Base-by-base conservation (phyloP, 2,888 invertebrate genomes). In the Sphaeridia pumilis region DNA sequence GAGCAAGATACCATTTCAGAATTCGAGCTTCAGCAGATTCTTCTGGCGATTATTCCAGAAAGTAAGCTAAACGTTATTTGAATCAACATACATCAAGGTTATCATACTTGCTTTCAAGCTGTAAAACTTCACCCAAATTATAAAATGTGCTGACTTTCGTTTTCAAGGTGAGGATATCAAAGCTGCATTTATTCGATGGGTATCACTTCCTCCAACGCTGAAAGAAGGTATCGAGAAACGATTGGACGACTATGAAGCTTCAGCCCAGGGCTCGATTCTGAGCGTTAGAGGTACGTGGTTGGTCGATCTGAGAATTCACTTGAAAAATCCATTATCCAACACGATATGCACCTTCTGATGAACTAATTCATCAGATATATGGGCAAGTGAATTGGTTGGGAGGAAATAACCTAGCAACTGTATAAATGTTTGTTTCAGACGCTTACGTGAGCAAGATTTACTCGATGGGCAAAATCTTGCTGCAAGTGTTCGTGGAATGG, bases 1-100 rank as follows among this genome's bases (percentile, higher is more conserved):
- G 31, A 31, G 7, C 31, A 36, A 35, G 43, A 50, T 24, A 31
- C 31, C 14, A 49, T 49, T 1, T 42, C 49, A 7, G 42, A 38
- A 3, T 35, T 34, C 14, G 50, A 50, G 14, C 20, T 50, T 14
- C 44, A 44, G 34, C 44, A 50, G 25, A 27, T 50, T 25, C 26
- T 50, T 10, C 43, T 50, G 7, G 25, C 44, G 50, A 50, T 50
- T 35, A n/a, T 50, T 25, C 50, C 50, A 10, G 50, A 50, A 44
- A 43, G 50, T 50, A 20, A 24, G 7, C 25, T 48, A 22, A 7
- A 34, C 25, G 24, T 12, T 34, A 27, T 10, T 20, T 24, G 24
- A 17, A 17, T 38, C n/a, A 5, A 38, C 4, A 38, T 10, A 38
- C n/a, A 38, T 38, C n/a, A 4, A 38, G n/a, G 5, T 21, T 4